A percentile compares a stretch with the other conserved stretches of the same genome.
Evolutionary conservation across 2,113 vertebrate species (phyloP).

Genomic region (Gnathonemus echidnorhynchus): DNA sequence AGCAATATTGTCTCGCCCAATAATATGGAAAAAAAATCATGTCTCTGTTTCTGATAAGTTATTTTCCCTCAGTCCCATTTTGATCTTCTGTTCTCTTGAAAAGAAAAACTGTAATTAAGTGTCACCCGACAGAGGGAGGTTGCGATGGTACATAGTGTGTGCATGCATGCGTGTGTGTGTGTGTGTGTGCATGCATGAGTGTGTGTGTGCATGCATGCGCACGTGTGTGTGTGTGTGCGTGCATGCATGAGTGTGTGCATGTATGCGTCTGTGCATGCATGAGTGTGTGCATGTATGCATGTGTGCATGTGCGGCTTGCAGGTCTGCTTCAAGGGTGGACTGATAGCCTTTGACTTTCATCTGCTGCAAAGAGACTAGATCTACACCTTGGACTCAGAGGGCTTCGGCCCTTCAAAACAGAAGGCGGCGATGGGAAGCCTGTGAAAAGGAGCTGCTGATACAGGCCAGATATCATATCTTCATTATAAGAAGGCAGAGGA

Average conservation of each 20-base stretch:
- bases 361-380: slow-evolving; percentile 12
- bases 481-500: slow-evolving; percentile 16
- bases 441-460: slow-evolving; percentile 3
- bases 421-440: neutral
- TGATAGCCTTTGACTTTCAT: slow-evolving; percentile 21
- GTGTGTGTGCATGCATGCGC: too few relatives aligned
- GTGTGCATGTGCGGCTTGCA: neutral
- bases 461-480: slow-evolving; percentile 4
- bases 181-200: too few relatives aligned
- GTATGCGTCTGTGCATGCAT: too few relatives aligned
- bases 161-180: neutral
- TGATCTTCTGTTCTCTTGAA: neutral
- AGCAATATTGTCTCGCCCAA: neutral
- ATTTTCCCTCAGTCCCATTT: neutral
- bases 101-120: neutral
- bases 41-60: neutral
- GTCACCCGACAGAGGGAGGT: neutral
- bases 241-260: too few relatives aligned
- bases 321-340: slow-evolving; percentile 4
- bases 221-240: too few relatives aligned
- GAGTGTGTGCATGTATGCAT: too few relatives aligned
- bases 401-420: slow-evolving; percentile 11
- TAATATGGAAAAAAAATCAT: neutral
- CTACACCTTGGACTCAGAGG: neutral
- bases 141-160: neutral